Conservation (phyloP, 1,140 invertebrate species). For the Cecropterus lyciades region DNA sequence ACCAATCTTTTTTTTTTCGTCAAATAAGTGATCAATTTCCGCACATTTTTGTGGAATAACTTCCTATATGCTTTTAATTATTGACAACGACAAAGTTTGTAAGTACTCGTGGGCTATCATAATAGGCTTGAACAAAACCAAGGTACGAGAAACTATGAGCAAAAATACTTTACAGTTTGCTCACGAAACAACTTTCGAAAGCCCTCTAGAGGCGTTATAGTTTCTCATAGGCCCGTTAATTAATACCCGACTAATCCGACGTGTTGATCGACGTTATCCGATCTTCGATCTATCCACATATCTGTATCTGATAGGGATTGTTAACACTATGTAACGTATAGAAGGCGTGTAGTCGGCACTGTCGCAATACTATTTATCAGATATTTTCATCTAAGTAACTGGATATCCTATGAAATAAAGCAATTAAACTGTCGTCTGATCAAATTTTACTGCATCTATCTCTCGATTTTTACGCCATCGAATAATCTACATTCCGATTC, state of each 20-base stretch:
- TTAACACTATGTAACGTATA: conserved; percentile 48
- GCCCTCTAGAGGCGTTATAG: conserved; percentile 55
- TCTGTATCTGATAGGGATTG: conserved; percentile 38
- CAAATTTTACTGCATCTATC: conserved; percentile 24
- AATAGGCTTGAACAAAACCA: neutral
- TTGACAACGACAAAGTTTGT: neutral
- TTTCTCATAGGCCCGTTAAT: conserved; percentile 59
- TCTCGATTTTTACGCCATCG: conserved; percentile 19
- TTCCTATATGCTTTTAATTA: neutral
- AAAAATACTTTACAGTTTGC: conserved; percentile 11
- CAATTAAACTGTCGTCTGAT: conserved; percentile 26
- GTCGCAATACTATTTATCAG: conserved; percentile 36
- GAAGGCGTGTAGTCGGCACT: conserved; percentile 44
- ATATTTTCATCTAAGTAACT: conserved; percentile 13
- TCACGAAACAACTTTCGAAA: conserved; percentile 50
- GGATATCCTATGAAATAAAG: conserved; percentile 27
- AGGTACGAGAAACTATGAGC: neutral
- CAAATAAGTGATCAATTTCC: too few relatives aligned
- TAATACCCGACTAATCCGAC: conserved; percentile 64
- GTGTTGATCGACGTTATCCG: conserved; percentile 68
- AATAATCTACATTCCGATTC: conserved; percentile 12
- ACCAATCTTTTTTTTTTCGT: too few relatives aligned
- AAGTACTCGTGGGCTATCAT: neutral
- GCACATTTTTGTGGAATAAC: neutral
- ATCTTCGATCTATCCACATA: conserved; percentile 45